These are phyloP conservation scores for Paramuricea clavata DNA, from an alignment of 92 coral and sea anemone species.

Conservation along the genomic window DNA sequence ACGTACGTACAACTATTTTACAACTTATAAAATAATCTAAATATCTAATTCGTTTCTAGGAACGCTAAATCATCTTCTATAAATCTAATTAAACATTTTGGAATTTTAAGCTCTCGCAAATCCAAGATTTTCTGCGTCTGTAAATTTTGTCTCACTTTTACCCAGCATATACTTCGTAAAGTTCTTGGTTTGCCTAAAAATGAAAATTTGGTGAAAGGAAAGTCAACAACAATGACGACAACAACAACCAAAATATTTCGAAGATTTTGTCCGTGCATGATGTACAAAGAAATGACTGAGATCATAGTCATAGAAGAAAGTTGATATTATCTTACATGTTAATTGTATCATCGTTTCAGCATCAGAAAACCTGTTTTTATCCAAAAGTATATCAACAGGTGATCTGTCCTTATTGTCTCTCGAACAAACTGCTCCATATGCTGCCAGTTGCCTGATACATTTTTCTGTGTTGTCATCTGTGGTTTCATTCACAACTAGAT, in stretches of 20 bases:
- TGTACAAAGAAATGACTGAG: too few relatives aligned
- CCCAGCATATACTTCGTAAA: slow-evolving; percentile 25
- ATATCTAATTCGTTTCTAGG: neutral
- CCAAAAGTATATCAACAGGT: slow-evolving; percentile 68
- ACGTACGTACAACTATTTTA: neutral
- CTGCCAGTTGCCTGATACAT: slow-evolving; percentile 75
- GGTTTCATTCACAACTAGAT: slow-evolving; percentile 8
- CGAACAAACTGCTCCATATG: slow-evolving; percentile 86
- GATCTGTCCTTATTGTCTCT: slow-evolving; percentile 76
- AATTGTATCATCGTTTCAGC: neutral
- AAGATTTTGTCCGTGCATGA: too few relatives aligned
- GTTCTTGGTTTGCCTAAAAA: slow-evolving; percentile 27
- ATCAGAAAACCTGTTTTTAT: neutral
- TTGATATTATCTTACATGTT: neutral
- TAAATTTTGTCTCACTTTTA: slow-evolving; percentile 17
- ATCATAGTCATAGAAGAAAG: neutral
- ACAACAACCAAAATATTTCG: too few relatives aligned
- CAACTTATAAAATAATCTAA: neutral
- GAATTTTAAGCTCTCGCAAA: neutral
- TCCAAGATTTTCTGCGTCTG: neutral
- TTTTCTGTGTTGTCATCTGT: slow-evolving; percentile 67
- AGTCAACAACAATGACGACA: too few relatives aligned
- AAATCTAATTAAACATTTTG: neutral
- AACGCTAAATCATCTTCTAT: slow-evolving; percentile 24
- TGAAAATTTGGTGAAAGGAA: neutral